Conservation (phyloP, 2,797 vertebrate species). For the Amphiprion clarkii region DNA sequence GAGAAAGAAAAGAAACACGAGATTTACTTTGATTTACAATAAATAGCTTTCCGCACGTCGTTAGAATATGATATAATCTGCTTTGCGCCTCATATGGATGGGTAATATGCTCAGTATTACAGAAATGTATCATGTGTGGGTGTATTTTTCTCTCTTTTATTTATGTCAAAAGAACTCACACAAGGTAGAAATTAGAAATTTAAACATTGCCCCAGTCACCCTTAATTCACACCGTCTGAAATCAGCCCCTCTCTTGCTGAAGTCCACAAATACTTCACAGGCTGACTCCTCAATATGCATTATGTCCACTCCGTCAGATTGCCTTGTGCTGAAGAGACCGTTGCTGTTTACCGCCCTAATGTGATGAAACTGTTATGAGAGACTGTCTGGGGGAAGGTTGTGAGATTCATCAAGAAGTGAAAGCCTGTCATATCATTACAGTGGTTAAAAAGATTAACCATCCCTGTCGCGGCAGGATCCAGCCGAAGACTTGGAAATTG, state of each 20-base stretch:
- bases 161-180: too few species aligned
- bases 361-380: constrained; percentile 54
- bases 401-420: constrained; percentile 37
- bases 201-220: too few species aligned
- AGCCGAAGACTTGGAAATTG: not conserved
- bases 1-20: too few species aligned
- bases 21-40: too few species aligned
- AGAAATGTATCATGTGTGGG: too few species aligned
- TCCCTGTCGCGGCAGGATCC: not conserved
- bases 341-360: constrained; percentile 47
- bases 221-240: too few species aligned
- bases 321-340: constrained; percentile 44
- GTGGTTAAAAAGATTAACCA: constrained; percentile 31
- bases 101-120: too few species aligned
- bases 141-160: too few species aligned
- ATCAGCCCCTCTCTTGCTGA: not conserved
- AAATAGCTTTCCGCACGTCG: too few species aligned
- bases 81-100: too few species aligned
- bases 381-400: constrained; percentile 18
- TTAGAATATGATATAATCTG: too few species aligned
- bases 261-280: constrained; percentile 8
- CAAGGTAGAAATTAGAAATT: too few species aligned
- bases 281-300: constrained; percentile 33
- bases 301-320: constrained; percentile 53
- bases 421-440: constrained; percentile 32